Evolutionary conservation across 2,797 vertebrate genomes (phyloP).

Genomic region (Chiroxiphia lanceolata): DNA sequence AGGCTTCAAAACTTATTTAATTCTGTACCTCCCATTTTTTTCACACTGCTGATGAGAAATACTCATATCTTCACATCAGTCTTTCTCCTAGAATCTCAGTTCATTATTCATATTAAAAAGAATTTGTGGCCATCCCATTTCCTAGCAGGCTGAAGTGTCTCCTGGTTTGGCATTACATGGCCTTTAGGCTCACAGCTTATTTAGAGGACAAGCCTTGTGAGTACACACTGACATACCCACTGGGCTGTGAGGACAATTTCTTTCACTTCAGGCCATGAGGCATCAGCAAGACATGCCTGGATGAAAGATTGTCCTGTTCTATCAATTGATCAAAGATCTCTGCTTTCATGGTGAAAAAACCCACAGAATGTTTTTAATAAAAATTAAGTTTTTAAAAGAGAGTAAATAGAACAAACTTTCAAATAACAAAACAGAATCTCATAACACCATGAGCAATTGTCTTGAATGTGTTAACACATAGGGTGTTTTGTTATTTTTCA

Average conservation of each 20-base stretch:
- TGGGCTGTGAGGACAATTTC: background rate
- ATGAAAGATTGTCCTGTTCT: background rate
- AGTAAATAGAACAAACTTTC: background rate
- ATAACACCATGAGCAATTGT: background rate
- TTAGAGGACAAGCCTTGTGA: background rate
- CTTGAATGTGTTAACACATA: background rate
- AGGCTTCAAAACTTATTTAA: background rate
- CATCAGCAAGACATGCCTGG: background rate
- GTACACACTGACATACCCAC: accelerated
- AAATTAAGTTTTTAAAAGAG: background rate
- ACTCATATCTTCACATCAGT: background rate
- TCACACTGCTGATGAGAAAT: background rate
- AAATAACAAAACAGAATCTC: background rate
- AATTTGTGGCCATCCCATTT: background rate
- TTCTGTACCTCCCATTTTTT: background rate
- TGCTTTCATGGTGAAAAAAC: background rate
- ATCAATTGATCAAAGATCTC: background rate
- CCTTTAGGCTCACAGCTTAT: background rate
- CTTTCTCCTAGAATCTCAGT: background rate
- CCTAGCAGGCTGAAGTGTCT: background rate
- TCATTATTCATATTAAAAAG: background rate
- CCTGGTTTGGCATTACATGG: accelerated
- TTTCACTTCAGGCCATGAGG: background rate
- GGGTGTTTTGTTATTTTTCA: background rate
- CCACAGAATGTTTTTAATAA: background rate